Evolutionary conservation across 2,888 invertebrate species (phyloP), one percentile per base, ranked within the genome.

Genomic region (Melieria crassipennis): DNA sequence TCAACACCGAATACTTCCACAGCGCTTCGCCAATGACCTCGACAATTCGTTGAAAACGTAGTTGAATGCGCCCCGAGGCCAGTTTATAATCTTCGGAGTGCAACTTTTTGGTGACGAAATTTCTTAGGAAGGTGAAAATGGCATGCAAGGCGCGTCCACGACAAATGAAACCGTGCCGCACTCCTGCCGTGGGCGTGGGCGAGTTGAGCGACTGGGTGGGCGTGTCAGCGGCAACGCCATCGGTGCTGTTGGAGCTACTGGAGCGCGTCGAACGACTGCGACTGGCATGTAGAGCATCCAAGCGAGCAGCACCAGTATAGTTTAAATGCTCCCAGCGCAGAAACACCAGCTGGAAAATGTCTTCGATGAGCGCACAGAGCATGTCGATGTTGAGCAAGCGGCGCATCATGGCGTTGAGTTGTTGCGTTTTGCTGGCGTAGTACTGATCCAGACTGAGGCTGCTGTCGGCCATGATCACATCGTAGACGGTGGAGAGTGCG

Each of bases 291-390:
- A 75, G 64, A 78, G 45, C 72, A 9, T 50, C 13, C 7, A 42
- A 45, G 9, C 30, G 43, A 45, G 13, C n/a, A 10, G 50, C 52
- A 50, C 52, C 57, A n/a, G 64, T 64, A 10, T 47, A 47, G 56
- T 43, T 77, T 7, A 86, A 72, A 69, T 86, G 82, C 57, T 87
- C 87, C 85, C 85, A 86, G 1, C 86, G 83, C 50, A 87, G 69
- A 60, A 85, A 86, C 0, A 84, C 76, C 50, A 86, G 73, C 6
- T 81, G 81, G 60, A 86, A 83, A 4, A 86, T 81, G 55, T 85
- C 84, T 73, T 84, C 83, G 5, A 87, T 72, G 3, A 86, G 72
- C 45, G 81, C 79, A 61, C 83, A 83, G 2, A 86, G 77, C 0
- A 80, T 77, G 43, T 79, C 74, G 43, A 85, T 76, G 42, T 80